Base-by-base conservation (phyloP, 1,140 invertebrate genomes). In the Pemphigus obesinymphae region DNA sequence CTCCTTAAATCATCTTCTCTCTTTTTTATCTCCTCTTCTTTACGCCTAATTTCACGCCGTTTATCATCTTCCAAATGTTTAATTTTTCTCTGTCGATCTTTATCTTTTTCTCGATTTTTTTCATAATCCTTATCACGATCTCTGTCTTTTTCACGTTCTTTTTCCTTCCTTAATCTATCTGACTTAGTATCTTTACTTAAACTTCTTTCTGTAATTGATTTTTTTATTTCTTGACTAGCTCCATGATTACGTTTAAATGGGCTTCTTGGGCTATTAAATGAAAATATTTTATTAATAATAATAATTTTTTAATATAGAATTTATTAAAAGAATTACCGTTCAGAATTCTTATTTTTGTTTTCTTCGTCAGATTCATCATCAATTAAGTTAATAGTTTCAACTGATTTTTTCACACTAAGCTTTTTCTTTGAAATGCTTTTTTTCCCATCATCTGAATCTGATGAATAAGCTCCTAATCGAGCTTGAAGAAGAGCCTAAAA, bases 401-500 rank as follows among this genome's bases (percentile, higher is more conserved):
- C 82, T 63, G 84, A 83, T 29, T 80, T 78, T 81, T 84, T 84
- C 23, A 43, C 34, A 76, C 75, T 83, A 26, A 15, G 26, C 13
- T 31, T 81, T 45, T 37, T 63, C 82, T 82, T 82, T 34, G 23
- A 20, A 48, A 53, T 17, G 17, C 23, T 37, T 34, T 83, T 68
- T 61, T 53, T 50, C 15, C 43, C 81, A 45, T 84, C 53, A 55
- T 85, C 85, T 23, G 83, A 83, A 37, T 83, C 85, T 26, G 83
- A 87, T 82, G 85, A 84, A 83, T 87, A 87, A 45, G 85, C 87
- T 53, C 89, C 89, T 83, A 90, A 86, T 83, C 89, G 86, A 29
- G 89, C 89, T 87, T 90, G 90, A 29, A 91, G 86, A n/a, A 90
- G 86, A 83, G 89, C 89, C 89, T 90, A 48, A 1, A 84, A 83